Percentiles rank a stretch among this genome's conserved stretches.
Evolutionary conservation across 2,797 vertebrate species (phyloP).

Genomic region (Delichon dasypus): DNA sequence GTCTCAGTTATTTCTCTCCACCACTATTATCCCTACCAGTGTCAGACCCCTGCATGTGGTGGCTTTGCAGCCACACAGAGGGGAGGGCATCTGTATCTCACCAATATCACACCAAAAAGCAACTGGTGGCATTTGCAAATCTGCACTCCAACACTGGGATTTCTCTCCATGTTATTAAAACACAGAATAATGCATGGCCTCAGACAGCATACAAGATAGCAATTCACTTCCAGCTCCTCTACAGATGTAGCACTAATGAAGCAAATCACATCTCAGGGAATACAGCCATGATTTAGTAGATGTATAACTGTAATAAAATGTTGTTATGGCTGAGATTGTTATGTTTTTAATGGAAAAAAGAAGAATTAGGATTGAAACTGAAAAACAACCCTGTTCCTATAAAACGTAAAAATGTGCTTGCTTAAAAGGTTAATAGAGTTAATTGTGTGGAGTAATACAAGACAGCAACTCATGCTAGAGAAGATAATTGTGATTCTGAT

Average conservation of each 20-base stretch:
- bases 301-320: background rate
- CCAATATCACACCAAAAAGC: background rate
- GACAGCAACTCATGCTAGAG: background rate
- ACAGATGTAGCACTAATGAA: background rate
- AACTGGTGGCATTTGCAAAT: background rate
- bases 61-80: background rate
- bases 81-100: background rate
- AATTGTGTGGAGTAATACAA: background rate
- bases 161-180: background rate
- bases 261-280: background rate
- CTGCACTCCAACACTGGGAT: background rate
- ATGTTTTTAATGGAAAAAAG: background rate
- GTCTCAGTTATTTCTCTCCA: background rate
- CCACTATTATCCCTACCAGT: background rate
- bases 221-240: background rate
- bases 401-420: background rate
- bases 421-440: conserved; percentile 45
- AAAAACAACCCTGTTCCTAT: background rate
- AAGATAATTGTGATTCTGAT: conserved; percentile 11
- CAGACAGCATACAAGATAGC: background rate
- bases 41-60: background rate
- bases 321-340: background rate
- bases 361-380: background rate
- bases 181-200: fast-evolving
- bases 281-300: background rate